Base-by-base conservation (phyloP, 2,888 invertebrate species). In the Harpagoxenus sublaevis region DNA sequence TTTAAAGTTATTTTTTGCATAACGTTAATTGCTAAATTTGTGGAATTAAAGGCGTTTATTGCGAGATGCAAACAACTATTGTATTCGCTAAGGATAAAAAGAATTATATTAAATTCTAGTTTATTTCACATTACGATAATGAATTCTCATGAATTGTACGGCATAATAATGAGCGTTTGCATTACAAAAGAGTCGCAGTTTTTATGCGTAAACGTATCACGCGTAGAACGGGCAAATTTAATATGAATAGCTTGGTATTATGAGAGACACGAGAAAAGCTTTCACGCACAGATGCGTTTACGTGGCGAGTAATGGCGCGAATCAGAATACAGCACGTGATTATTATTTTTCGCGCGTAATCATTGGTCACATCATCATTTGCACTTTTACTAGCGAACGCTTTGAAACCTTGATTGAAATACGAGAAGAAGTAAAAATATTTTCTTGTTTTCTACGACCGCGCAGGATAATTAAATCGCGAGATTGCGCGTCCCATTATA, bases 381-480 rank as follows among this genome's bases (percentile, higher is more conserved):
- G 60, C 60, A 23, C 6, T 78, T 78, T 70, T 55, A 70, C 3
- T 60, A 23, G n/a, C 48, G 10, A 48, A 28, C 23, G 35, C 60
- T 79, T 81, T 73, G 48, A 71, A 81, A 39, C 3, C 48, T 48
- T 18, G 39, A 62, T 62, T 51, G 8, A 81, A 71, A 81, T 48
- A 73, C 12, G 18, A 60, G 48, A 79, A 70, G 35, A 60, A 81
- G 3, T 57, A 70, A 73, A 79, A 81, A 81, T 51, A 62, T 73
- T 73, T 62, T 65, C 53, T 77, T 73, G 48, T 71, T 60, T 60
- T 12, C 39, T 23, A 48, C 71, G 60, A 15, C n/a, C 15, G 31
- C 28, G 12, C 31, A 8, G 12, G 18, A 71, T 79, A 71, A 79
- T 79, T 70, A 79, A 79, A 71, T 35, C 60, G 35, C 39, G 78